Evolutionary conservation across 1,140 invertebrate species (phyloP), one percentile per base, ranked within the genome.

Genomic region (Steinernema khuongi): DNA sequence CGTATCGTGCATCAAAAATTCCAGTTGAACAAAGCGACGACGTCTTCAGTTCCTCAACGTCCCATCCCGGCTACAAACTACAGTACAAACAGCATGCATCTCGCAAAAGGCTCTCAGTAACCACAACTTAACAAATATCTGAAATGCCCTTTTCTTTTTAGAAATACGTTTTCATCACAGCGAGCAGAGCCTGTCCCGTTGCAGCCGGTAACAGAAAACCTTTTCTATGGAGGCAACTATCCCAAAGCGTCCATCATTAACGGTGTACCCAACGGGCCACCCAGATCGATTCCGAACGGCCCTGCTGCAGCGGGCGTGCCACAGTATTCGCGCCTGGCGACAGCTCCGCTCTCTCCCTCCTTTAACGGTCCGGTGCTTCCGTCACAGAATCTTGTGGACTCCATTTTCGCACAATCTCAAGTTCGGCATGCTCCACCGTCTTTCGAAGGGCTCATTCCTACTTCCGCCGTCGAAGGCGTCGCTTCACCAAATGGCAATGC

Each of bases 321-420:
- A 11, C 44, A 68, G 69, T 71, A 68, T 69, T 68, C 30, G 22
- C 14, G 44, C 14, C 26, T 67, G 50, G 26, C 60, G 4, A 18
- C 71, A 18, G 30, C 33, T 26, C 1, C 44, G 17, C 1, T 7
- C 28, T 26, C 44, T 1, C 29, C 29, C 70, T 28, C 44, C 1
- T 69, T 72, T 19, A 26, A 28, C 2, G 11, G 1, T 22, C 70
- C 71, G n/a, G 44, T 19, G 1, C 4, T n/a, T 11, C 7, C 81
- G n/a, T 31, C 67, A 1, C 50, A 81, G 19, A 82, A 82, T 43
- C 73, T 82, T 33, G 82, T 84, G 17, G 75, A 85, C 50, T 84
- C 81, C 7, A 84, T 82, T 30, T 82, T 82, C 43, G 68, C 79
- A 1, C 77, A 78, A 66, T 78, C 77, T 0, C 79, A 80, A 50